phyloP scores from a whole-genome alignment of 2,113 vertebrate genomes.

The Centrocercus urophasianus region DNA sequence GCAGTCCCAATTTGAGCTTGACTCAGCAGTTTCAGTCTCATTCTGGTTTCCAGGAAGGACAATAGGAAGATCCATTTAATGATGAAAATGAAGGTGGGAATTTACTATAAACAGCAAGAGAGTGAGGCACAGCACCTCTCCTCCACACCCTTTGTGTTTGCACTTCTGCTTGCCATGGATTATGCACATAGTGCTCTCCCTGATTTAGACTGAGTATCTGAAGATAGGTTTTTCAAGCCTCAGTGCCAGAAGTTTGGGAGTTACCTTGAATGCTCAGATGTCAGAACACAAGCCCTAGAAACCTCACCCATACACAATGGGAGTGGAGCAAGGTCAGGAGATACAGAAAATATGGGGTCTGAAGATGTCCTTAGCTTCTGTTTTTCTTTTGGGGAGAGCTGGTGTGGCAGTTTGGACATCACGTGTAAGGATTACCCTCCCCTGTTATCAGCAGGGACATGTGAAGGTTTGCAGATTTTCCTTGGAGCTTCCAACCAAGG shows the following conservation, averaged over 20 bases:
- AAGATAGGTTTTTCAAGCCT: not conserved
- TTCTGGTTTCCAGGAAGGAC: not conserved
- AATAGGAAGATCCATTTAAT: not conserved
- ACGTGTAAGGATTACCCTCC: not conserved
- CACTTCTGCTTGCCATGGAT: not conserved
- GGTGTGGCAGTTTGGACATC: not conserved
- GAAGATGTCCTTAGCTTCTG: not conserved
- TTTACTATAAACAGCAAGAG: not conserved
- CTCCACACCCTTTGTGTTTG: not conserved
- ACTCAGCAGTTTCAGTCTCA: not conserved
- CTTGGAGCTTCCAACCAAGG: not conserved
- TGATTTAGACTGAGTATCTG: not conserved
- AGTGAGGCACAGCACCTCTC: not conserved
- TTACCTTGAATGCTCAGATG: rapidly evolving
- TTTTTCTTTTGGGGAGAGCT: not conserved
- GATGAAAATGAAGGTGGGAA: rapidly evolving
- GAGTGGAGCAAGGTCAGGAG: not conserved
- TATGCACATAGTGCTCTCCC: not conserved
- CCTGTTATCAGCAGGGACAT: not conserved
- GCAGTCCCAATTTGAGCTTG: not conserved
- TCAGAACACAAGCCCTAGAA: not conserved
- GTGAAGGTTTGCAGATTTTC: not conserved
- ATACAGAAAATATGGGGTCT: not conserved
- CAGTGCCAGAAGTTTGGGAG: not conserved
- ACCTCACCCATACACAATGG: rapidly evolving